Evolutionary conservation across 2,888 invertebrate genomes (phyloP), one percentile per base, ranked within the genome.

Genomic region (Tetheella fluctuosa): DNA sequence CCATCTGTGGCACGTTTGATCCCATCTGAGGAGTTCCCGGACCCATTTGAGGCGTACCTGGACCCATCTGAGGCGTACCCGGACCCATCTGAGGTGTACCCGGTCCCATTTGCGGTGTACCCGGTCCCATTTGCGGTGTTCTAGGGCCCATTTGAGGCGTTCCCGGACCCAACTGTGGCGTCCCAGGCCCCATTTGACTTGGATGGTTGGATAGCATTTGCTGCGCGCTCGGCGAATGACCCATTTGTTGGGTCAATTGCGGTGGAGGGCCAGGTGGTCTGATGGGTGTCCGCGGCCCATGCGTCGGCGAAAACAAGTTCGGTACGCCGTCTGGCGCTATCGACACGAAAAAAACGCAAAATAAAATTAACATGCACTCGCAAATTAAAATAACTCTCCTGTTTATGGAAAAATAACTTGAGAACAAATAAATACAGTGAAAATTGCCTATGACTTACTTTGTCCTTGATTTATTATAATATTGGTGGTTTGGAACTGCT

Each of bases 401-500:
- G 20, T 20, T 34, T 34, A 17, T 6, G 6, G 17, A 68, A 55
- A 20, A 23, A 57, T 58, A 59, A 37, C 15, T 60, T 52, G 39
- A 15, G 62, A 59, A 48, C n/a, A 57, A 37, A 48, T n/a, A 12
- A 59, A 12, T n/a, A 59, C 3, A 20, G 23, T 10, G 2, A 30
- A 54, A n/a, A 20, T 23, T 17, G 20, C 55, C 30, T 37, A 48
- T 55, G 37, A 76, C 90, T 87, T 80, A 93, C 93, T 89, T 84
- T 90, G 92, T 65, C 88, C 89, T 73, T 92, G 93, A 66, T 89
- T 92, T n/a, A 93, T 90, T 59, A 91, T 92, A 48, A 93, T 90
- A 74, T 90, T 93, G 48, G 88, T 85, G 1, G 87, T 80, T 68
- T 89, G 92, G 69, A 91, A 93, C 79, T 91, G 91, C 64, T 90